These are phyloP conservation scores for Coelinius sp. DNA, from an alignment of 2,888 invertebrate species.

Conservation along the genomic window DNA sequence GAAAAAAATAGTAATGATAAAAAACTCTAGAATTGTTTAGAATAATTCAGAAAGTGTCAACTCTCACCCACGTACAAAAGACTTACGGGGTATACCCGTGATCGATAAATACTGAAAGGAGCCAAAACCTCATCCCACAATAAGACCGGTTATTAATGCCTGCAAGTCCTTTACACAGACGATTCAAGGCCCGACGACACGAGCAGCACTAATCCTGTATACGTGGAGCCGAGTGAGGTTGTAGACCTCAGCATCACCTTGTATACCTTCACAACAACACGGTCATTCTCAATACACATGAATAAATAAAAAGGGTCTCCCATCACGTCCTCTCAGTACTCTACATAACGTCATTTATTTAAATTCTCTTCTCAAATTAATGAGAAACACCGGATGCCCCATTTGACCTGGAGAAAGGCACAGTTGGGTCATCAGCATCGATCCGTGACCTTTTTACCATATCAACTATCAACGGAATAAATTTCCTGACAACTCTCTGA, in stretches of 20 bases:
- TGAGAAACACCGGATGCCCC: background rate
- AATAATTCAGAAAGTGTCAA: background rate
- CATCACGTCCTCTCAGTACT: background rate
- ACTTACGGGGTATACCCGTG: background rate
- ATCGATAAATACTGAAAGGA: background rate
- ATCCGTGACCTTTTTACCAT: background rate
- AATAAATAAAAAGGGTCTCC: background rate
- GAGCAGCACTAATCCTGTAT: background rate
- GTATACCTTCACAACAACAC: background rate
- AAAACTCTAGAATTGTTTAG: background rate
- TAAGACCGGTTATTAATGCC: background rate
- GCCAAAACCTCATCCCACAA: background rate
- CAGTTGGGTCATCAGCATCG: background rate
- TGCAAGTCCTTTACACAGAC: background rate
- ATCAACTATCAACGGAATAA: background rate
- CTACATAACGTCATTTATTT: background rate
- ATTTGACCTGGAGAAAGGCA: background rate
- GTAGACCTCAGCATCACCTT: constrained; percentile 15
- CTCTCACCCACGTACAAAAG: background rate
- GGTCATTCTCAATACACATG: background rate
- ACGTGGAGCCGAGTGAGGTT: constrained; percentile 23
- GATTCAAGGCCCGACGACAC: background rate
- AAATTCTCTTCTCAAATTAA: background rate
- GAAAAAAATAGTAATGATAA: background rate
- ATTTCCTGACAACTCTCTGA: background rate